Percentiles rank a stretch among this genome's conserved stretches.
Evolutionary conservation across 2,888 invertebrate genomes (phyloP).

Genomic region (Macrosoma leucophasiata): DNA sequence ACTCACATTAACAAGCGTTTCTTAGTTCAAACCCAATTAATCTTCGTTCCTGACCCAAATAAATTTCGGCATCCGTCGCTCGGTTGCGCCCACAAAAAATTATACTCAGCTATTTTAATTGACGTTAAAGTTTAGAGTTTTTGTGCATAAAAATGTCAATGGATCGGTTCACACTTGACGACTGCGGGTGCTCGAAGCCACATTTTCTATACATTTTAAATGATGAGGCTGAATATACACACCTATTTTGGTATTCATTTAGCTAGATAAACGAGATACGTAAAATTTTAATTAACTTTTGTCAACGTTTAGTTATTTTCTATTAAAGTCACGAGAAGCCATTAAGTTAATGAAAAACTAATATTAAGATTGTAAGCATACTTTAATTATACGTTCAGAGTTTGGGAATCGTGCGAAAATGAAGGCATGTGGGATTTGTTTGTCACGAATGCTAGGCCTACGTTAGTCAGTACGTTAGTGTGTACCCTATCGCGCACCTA

Average conservation of each 20-base stretch:
- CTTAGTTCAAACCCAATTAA: conserved; percentile 60
- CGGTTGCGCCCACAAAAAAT: conserved; percentile 54
- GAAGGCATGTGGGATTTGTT: conserved; percentile 53
- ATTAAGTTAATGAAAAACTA: conserved; percentile 41
- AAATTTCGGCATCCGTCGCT: conserved; percentile 58
- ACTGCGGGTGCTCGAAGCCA: conserved; percentile 29
- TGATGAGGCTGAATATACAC: conserved; percentile 3
- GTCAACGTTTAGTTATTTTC: conserved; percentile 18
- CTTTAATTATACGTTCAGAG: conserved; percentile 53
- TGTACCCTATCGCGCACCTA: conserved; percentile 13
- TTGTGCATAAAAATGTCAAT: conserved; percentile 53
- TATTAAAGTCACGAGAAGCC: conserved; percentile 13
- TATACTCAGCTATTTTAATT: conserved; percentile 71
- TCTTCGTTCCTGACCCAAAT: conserved; percentile 58
- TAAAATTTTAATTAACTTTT: too few relatives aligned
- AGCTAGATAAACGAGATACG: too few relatives aligned
- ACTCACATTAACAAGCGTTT: conserved; percentile 49
- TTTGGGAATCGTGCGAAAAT: conserved; percentile 45
- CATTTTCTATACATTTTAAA: conserved; percentile 9
- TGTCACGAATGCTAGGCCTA: conserved; percentile 41
- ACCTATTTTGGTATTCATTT: not conserved
- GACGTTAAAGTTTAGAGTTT: conserved; percentile 59
- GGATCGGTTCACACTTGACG: conserved; percentile 47
- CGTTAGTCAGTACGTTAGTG: conserved; percentile 23
- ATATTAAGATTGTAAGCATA: conserved; percentile 41